These are phyloP conservation scores for Drosophila malerkotliana DNA, from an alignment of 1,140 invertebrate genomes.

Conservation along the genomic window DNA sequence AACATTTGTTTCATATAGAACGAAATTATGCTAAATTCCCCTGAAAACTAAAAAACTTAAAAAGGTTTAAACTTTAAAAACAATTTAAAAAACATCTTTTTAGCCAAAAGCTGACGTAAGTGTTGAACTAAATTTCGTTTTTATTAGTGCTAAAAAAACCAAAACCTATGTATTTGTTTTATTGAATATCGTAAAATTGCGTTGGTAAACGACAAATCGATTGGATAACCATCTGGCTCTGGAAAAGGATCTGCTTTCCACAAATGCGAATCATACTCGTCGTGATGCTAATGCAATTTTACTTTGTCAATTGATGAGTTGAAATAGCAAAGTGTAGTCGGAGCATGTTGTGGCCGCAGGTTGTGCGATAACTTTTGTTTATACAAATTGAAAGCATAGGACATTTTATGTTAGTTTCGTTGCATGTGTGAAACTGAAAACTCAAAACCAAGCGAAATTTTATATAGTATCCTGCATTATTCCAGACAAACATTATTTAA, in stretches of 20 bases:
- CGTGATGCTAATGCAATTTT: slow-evolving; percentile 65
- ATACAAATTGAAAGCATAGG: slow-evolving; percentile 28
- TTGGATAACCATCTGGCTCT: slow-evolving; percentile 1
- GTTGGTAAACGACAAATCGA: slow-evolving; percentile 52
- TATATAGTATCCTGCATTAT: slow-evolving; percentile 31
- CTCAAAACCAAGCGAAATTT: slow-evolving; percentile 27
- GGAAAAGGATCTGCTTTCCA: slow-evolving; percentile 8
- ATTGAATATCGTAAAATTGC: slow-evolving; percentile 67
- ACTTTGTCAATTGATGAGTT: slow-evolving; percentile 40
- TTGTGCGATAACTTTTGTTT: slow-evolving; percentile 53
- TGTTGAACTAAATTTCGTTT: slow-evolving; percentile 79
- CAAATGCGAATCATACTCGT: not conserved
- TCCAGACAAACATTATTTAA: slow-evolving; percentile 40
- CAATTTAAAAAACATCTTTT: slow-evolving; percentile 47
- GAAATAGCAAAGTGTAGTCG: slow-evolving; percentile 70
- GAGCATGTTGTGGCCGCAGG: slow-evolving; percentile 71
- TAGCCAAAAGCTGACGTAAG: slow-evolving; percentile 77
- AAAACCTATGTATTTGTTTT: slow-evolving; percentile 54
- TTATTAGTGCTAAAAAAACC: slow-evolving; percentile 62
- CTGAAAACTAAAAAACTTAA: slow-evolving; percentile 44
- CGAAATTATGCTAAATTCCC: slow-evolving; percentile 82
- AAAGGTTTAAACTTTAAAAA: slow-evolving; percentile 50
- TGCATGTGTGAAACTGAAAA: slow-evolving; percentile 41
- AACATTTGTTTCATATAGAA: slow-evolving; percentile 78
- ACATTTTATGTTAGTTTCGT: slow-evolving; percentile 38